Base-by-base conservation (phyloP, 2,888 invertebrate genomes). In the Amblyjoppa proteus region DNA sequence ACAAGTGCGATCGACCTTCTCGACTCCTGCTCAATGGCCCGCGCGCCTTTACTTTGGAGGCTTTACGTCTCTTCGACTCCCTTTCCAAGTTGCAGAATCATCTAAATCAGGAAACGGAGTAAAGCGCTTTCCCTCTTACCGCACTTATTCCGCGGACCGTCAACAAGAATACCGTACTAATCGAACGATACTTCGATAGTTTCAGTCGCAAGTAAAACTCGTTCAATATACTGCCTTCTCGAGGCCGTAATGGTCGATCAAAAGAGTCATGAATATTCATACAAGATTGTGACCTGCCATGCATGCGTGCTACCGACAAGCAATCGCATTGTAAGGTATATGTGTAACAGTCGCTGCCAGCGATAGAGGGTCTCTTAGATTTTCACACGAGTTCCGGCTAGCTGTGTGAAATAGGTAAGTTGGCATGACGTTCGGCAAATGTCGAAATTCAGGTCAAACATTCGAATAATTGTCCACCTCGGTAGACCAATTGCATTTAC, bases 211-310 rank as follows among this genome's bases (percentile, higher is more conserved):
- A 90, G 90, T 91, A 70, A 76, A 75, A 91, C 90, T 91, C 89
- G 90, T 91, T 90, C 91, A 90, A 92, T 91, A 90, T 90, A 90
- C 92, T 93, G 92, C 92, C 92, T 92, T 90, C 93, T 91, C 53
- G 75, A 76, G 76, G 70, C 91, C 92, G 91, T 91, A 91, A 93
- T 93, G 91, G 91, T 90, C 91, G 92, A 93, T 93, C 92, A 92
- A 91, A 90, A 89, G 90, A 89, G 89, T 92, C 92, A 93, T 93
- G 92, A 93, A 93, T 93, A 93, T 93, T 91, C 92, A 93, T 93
- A 83, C 53, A 78, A 77, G 81, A 75, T 83, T 71, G 73, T 75
- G 66, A 82, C 84, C 82, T 69, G 61, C 56, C 31, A 75, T 74
- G 80, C 68, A 64, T 81, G 77, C 79, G 20, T 53, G 76, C 70